Percentiles rank a stretch among this genome's conserved stretches.
Evolutionary conservation across 2,113 vertebrate species (phyloP).

Genomic region (Rhabdomys dilectus): DNA sequence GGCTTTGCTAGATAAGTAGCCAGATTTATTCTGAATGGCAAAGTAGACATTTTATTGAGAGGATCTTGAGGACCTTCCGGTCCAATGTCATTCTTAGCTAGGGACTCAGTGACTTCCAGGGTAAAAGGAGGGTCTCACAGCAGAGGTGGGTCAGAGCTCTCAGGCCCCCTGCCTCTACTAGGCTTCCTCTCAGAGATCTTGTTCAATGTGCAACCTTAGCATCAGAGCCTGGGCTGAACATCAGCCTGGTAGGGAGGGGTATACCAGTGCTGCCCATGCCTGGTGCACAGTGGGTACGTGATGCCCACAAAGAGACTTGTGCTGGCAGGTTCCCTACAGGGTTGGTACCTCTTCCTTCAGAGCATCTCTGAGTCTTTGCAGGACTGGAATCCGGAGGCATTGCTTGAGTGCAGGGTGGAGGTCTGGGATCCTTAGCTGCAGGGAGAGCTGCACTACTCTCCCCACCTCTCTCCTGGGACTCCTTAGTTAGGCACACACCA

Average conservation of each 20-base stretch:
- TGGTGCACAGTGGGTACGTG: background rate
- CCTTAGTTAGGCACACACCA: background rate
- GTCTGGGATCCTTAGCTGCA: background rate
- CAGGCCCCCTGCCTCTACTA: background rate
- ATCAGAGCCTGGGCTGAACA: background rate
- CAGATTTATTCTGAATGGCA: background rate
- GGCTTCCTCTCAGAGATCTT: background rate
- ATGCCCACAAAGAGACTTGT: background rate
- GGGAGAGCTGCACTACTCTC: background rate
- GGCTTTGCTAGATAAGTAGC: background rate
- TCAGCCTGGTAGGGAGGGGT: background rate
- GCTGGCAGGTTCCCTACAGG: background rate
- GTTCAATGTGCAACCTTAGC: background rate
- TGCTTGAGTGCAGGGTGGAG: background rate
- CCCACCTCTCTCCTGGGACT: background rate
- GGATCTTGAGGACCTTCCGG: background rate
- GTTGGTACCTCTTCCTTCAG: background rate
- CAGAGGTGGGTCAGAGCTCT: background rate
- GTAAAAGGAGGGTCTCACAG: background rate
- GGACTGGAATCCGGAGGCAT: background rate
- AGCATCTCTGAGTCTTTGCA: background rate
- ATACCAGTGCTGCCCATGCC: rapidly evolving
- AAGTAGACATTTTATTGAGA: background rate
- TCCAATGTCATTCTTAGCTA: background rate
- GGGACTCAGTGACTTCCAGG: background rate